A percentile compares a stretch with the other conserved stretches of the same genome.
Conservation (phyloP, 2,888 invertebrate species). For the Drosophila limbata region DNA sequence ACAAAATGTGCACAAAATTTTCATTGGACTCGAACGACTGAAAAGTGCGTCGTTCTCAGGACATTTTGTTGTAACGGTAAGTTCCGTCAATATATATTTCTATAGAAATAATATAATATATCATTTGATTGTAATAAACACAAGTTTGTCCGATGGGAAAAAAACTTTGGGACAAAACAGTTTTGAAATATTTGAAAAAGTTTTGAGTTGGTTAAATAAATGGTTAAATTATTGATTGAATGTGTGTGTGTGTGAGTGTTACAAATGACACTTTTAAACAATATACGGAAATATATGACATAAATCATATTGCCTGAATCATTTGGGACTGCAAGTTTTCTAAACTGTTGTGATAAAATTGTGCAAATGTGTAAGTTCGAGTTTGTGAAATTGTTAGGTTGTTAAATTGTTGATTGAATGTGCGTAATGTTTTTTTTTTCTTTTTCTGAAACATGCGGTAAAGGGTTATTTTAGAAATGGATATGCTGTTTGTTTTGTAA, state of each 20-base stretch:
- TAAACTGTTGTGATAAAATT: background rate
- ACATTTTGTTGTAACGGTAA: constrained; percentile 49
- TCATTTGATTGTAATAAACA: background rate
- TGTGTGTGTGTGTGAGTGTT: background rate
- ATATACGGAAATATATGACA: background rate
- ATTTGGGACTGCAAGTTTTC: constrained; percentile 1
- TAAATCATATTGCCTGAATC: background rate
- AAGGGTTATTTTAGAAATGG: background rate
- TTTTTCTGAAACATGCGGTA: background rate
- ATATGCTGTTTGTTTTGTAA: background rate
- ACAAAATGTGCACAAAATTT: constrained; percentile 80
- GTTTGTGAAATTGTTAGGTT: constrained; percentile 1
- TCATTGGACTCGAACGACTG: constrained; percentile 76
- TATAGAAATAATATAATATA: too few species aligned
- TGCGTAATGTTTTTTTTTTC: background rate
- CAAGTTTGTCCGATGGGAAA: constrained; percentile 4
- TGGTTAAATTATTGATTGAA: constrained; percentile 7
- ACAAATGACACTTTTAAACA: constrained; percentile 12
- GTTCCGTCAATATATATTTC: constrained; percentile 13
- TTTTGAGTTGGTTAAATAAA: constrained; percentile 14
- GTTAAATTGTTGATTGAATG: background rate
- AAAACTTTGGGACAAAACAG: background rate
- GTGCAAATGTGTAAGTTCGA: background rate
- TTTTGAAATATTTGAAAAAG: constrained; percentile 9
- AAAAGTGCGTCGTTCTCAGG: constrained; percentile 69